These are phyloP conservation scores for Phymanthus crucifer DNA, from an alignment of 92 coral and sea anemone species.

Conservation along the genomic window DNA sequence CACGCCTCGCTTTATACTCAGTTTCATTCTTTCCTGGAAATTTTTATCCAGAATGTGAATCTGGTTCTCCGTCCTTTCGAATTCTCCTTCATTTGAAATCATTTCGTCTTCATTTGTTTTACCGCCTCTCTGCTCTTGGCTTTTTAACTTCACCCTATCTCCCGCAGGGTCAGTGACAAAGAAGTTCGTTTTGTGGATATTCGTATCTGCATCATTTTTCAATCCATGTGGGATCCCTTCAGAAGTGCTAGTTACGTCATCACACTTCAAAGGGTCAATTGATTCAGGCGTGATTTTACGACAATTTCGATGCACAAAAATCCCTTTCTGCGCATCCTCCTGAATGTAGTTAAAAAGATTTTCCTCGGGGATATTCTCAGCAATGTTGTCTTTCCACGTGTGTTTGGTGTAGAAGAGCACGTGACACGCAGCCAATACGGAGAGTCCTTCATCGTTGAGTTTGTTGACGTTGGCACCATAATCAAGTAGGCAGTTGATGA, in stretches of 20 bases:
- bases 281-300: slow-evolving; percentile 36
- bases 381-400: slow-evolving; percentile 98
- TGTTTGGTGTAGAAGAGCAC: slow-evolving; percentile 96
- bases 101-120: background rate
- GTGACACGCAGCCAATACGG: slow-evolving; percentile 97
- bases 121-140: background rate
- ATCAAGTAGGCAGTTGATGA: slow-evolving; percentile 91
- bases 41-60: slow-evolving; percentile 35
- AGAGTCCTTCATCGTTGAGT: slow-evolving; percentile 92
- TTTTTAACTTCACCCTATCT: background rate
- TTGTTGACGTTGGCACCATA: slow-evolving; percentile 96
- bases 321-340: slow-evolving; percentile 82
- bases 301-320: slow-evolving; percentile 73
- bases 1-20: slow-evolving; percentile 47
- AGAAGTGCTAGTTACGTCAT: background rate
- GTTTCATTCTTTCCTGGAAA: slow-evolving; percentile 33
- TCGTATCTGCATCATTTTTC: background rate
- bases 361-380: slow-evolving; percentile 80
- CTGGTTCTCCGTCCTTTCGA: background rate
- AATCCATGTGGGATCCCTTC: background rate
- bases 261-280: background rate
- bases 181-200: background rate
- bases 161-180: background rate
- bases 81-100: slow-evolving; percentile 3
- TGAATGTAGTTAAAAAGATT: slow-evolving; percentile 83